phyloP scores from a whole-genome alignment of 1,140 invertebrate species.

The Aphaenogaster rudis region DNA sequence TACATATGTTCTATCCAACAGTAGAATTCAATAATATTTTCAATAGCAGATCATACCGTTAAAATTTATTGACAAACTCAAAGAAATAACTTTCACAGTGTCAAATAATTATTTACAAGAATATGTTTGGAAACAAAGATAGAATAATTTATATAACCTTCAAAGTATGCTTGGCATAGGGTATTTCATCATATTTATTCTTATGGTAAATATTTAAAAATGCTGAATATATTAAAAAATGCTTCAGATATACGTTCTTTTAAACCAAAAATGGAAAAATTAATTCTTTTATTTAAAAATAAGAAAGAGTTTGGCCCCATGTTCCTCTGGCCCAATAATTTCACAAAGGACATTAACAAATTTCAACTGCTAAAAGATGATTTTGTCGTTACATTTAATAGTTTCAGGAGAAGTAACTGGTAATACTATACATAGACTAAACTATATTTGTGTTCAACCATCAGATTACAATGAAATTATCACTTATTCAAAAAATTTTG shows the following conservation, averaged over 20 bases:
- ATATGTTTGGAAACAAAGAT: not conserved
- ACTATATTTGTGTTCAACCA: not conserved
- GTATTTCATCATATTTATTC: not conserved
- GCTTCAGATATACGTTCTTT: not conserved
- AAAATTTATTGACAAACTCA: slow-evolving; percentile 1
- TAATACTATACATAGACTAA: slow-evolving; percentile 5
- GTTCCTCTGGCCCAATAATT: not conserved
- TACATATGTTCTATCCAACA: not conserved
- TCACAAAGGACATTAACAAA: slow-evolving; percentile 14
- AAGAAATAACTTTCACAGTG: not conserved
- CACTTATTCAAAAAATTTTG: slow-evolving; percentile 24
- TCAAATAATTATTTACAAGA: slow-evolving; percentile 36
- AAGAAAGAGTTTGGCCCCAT: not conserved
- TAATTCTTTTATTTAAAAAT: not conserved
- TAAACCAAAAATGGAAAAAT: not conserved
- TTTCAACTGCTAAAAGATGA: not conserved
- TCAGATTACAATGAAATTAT: slow-evolving; percentile 37
- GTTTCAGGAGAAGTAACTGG: slow-evolving; percentile 1
- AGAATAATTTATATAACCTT: slow-evolving; percentile 9
- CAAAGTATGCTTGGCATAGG: not conserved
- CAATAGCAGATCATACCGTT: slow-evolving; percentile 5
- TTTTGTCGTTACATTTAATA: slow-evolving; percentile 20
- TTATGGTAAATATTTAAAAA: not conserved
- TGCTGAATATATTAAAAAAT: not conserved
- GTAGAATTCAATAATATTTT: not conserved